phyloP scores from a whole-genome alignment of 92 coral and sea anemone genomes.

The Epizoanthus illoricatus region DNA sequence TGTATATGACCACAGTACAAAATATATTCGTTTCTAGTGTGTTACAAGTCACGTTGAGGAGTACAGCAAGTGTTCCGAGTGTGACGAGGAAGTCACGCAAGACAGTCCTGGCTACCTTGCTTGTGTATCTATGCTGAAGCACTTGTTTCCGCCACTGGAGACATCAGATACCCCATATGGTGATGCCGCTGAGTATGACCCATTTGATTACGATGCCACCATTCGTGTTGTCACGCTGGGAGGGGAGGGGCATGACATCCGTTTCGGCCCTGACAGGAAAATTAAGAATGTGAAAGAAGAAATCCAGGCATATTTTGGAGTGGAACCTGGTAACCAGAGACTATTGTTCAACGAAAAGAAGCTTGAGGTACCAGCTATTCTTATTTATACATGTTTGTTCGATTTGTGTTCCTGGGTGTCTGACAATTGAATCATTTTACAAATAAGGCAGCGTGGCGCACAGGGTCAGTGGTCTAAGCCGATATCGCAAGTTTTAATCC shows the following conservation, averaged over 20 bases:
- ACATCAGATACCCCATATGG: slow-evolving; percentile 9
- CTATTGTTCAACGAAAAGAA: slow-evolving; percentile 40
- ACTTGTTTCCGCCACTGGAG: slow-evolving; percentile 49
- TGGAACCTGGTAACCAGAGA: slow-evolving; percentile 52
- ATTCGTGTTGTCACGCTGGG: slow-evolving; percentile 53
- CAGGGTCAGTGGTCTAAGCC: too few relatives aligned
- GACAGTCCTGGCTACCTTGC: slow-evolving; percentile 35
- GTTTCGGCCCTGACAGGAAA: slow-evolving; percentile 23
- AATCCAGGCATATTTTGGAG: slow-evolving; percentile 35
- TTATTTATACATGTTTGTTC: too few relatives aligned
- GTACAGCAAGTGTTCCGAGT: slow-evolving; percentile 40
- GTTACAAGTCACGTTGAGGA: slow-evolving; percentile 37
- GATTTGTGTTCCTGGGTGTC: too few relatives aligned
- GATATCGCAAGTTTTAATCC: too few relatives aligned
- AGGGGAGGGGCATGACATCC: slow-evolving; percentile 45
- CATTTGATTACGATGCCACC: slow-evolving; percentile 3
- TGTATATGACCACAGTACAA: too few relatives aligned
- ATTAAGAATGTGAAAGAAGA: slow-evolving; percentile 27
- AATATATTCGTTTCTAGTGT: slow-evolving; percentile 31
- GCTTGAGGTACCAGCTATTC: slow-evolving; percentile 29
- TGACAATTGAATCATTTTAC: too few relatives aligned
- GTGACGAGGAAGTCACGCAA: slow-evolving; percentile 37
- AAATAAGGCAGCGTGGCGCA: too few relatives aligned
- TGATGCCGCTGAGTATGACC: neutral
- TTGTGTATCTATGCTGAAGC: slow-evolving; percentile 35